Base-by-base conservation (phyloP, 92 coral and sea anemone species). In the Montipora capitata region DNA sequence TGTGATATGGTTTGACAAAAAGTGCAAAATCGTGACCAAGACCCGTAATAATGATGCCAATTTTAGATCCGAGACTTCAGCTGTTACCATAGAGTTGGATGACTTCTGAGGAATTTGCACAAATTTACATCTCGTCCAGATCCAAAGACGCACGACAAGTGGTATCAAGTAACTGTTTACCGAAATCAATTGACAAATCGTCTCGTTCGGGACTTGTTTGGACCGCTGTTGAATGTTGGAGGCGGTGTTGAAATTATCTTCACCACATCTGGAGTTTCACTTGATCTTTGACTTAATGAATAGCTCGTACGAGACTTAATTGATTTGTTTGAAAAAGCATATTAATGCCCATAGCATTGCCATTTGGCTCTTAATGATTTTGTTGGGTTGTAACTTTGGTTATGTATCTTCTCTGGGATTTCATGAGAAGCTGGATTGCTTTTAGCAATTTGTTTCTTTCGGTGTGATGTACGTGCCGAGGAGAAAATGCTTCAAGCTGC, bases 381-480 rank as follows among this genome's bases (percentile, higher is more conserved):
- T 81, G 77, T 76, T 68, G 85, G 77, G 57, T 41, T 41, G 38
- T 20, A 10, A 38, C 68, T 41, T 48, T 4, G 38, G 49, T 51
- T 67, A 10, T 16, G 45, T 39, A 17, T 51, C 13, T 81, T 52
- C 42, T 6, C 14, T 11, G 10, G 64, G 40, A 16, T 8, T 68
- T 10, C 4, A n/a, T 44, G 39, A n/a, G 43, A 62, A 5, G 54
- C 38, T 18, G 63, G 49, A 10, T 66, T 49, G 85, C 49, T 39
- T 48, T 48, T 80, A 10, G 14, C 51, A 12, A 9, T 17, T 49
- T 16, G 18, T 52, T 38, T 66, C 63, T 69, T 38, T 10, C 40
- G 68, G 61, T 44, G 48, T 62, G 12, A 93, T 93, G 96, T 16
- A 45, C 65, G 80, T 73, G 42, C 86, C 80, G 40, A 74, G 95